Conservation (phyloP, 2,113 vertebrate genomes). For the Etheostoma spectabile region DNA sequence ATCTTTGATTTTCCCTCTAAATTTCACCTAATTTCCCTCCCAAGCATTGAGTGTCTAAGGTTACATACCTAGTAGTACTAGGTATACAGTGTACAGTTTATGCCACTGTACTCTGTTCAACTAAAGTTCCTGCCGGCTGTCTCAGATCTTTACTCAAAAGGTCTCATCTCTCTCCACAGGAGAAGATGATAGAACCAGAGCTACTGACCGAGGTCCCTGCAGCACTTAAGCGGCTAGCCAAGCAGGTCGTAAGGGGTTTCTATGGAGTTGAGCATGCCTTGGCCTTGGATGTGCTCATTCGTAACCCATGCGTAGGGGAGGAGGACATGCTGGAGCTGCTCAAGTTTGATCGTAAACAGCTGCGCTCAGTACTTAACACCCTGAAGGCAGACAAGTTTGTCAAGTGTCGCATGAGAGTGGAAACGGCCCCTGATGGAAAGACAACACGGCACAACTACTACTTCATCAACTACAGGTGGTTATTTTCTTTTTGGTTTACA, state of each 20-base stretch:
- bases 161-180: constrained; percentile 26
- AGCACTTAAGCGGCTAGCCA: constrained; percentile 93
- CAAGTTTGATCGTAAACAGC: constrained; percentile 97
- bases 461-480: constrained; percentile 93
- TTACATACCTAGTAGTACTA: too few relatives aligned
- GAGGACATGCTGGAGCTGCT: constrained; percentile 99
- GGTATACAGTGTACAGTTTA: not conserved
- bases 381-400: constrained; percentile 98
- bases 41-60: not conserved
- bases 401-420: constrained; percentile 97
- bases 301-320: constrained; percentile 96
- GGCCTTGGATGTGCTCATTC: constrained; percentile 96
- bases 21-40: not conserved
- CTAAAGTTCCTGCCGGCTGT: not conserved
- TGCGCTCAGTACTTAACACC: constrained; percentile 96
- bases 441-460: constrained; percentile 98
- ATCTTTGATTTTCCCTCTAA: not conserved
- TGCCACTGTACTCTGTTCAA: too few relatives aligned
- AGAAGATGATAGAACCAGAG: constrained; percentile 92
- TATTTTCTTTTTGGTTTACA: not conserved
- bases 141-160: not conserved
- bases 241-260: constrained; percentile 97
- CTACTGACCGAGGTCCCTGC: constrained; percentile 95
- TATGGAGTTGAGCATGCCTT: constrained; percentile 96
- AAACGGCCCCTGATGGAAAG: constrained; percentile 95